phyloP scores from a whole-genome alignment of 2,113 vertebrate species.

The Paramormyrops kingsleyae region DNA sequence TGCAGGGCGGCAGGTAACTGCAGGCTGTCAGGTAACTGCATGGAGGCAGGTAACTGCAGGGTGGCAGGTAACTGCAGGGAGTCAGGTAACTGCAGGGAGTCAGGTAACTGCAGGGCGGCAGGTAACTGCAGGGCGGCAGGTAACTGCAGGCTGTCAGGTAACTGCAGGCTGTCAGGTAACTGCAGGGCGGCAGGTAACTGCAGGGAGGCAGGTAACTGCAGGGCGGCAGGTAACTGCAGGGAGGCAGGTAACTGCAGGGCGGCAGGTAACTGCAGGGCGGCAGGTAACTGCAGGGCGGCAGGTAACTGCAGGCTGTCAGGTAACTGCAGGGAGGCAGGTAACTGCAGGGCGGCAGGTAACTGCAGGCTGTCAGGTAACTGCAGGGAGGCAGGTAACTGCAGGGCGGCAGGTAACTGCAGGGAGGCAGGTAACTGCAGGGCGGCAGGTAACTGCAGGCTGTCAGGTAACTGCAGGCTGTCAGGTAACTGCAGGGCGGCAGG shows the following conservation, averaged over 20 bases:
- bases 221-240: too few species aligned
- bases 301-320: too few species aligned
- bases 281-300: constrained; percentile 60
- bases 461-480: constrained; percentile 54
- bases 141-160: constrained; percentile 70
- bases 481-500: constrained; percentile 54
- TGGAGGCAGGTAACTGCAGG: too few species aligned
- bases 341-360: too few species aligned
- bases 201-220: constrained; percentile 60
- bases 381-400: background rate
- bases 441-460: too few species aligned
- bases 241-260: too few species aligned
- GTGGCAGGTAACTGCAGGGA: constrained; percentile 45
- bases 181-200: background rate
- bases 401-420: too few species aligned
- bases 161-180: background rate
- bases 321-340: constrained; percentile 11
- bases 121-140: background rate
- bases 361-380: too few species aligned
- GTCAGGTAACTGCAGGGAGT: constrained; percentile 58
- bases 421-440: too few species aligned
- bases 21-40: too few species aligned
- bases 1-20: background rate
- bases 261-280: constrained; percentile 2
- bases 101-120: too few species aligned